phyloP scores from a whole-genome alignment of 2,113 vertebrate species.

The Aegotheles bennettii region DNA sequence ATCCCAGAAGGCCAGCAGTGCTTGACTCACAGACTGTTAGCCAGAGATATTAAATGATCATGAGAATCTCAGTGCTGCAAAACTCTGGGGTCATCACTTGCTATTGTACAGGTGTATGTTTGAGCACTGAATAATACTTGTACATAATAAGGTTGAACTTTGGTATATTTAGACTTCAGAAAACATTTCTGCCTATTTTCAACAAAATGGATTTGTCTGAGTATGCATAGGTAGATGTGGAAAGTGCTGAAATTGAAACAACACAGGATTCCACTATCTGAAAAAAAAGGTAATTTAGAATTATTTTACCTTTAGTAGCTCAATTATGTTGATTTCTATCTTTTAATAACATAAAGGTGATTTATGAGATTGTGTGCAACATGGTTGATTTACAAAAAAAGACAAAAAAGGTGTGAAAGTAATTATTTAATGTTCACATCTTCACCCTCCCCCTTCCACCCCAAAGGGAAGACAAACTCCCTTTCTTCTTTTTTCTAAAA shows the following conservation, averaged over 20 bases:
- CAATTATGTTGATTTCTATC: background rate
- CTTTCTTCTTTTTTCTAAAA: background rate
- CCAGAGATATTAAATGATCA: slow-evolving; percentile 6
- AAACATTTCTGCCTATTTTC: background rate
- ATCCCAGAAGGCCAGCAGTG: background rate
- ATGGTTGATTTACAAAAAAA: background rate
- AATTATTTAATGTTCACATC: background rate
- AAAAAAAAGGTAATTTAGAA: background rate
- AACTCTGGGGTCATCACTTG: background rate
- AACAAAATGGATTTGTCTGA: background rate
- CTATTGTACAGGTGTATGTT: background rate
- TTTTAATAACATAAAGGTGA: background rate
- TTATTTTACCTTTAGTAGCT: background rate
- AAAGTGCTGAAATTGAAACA: background rate
- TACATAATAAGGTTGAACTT: background rate
- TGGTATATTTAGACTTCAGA: background rate
- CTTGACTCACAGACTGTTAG: background rate
- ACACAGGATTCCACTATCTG: background rate
- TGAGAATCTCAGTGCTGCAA: background rate
- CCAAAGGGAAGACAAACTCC: background rate
- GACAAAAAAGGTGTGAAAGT: rapidly evolving
- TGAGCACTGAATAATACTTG: background rate
- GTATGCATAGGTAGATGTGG: background rate
- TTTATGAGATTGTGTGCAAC: background rate
- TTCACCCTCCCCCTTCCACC: background rate